phyloP scores from a whole-genome alignment of 2,888 invertebrate genomes.

The Eristalinus sepulchralis region DNA sequence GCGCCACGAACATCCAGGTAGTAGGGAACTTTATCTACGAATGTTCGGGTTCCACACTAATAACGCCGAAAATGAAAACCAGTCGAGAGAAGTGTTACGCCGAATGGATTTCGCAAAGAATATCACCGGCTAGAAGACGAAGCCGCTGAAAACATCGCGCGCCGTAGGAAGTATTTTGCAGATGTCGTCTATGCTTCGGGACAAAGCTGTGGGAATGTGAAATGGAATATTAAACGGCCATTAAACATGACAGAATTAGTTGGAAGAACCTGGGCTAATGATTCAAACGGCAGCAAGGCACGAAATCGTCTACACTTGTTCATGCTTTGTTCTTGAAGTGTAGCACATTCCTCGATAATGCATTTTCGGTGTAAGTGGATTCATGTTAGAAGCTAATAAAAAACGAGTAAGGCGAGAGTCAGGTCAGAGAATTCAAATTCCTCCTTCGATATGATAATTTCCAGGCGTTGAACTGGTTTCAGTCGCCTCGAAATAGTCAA shows the following conservation, averaged over 20 bases:
- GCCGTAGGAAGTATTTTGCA: neutral
- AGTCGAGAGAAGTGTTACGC: neutral
- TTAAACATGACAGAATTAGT: neutral
- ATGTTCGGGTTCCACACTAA: neutral
- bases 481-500: neutral
- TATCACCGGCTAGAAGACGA: neutral
- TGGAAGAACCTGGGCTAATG: neutral
- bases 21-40: neutral
- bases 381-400: neutral
- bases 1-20: neutral
- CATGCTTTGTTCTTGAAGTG: neutral
- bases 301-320: neutral
- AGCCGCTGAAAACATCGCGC: too few relatives aligned
- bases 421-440: too few relatives aligned
- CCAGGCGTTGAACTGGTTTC: neutral
- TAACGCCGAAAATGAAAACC: neutral
- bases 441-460: neutral
- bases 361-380: neutral
- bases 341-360: neutral
- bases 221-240: neutral
- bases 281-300: neutral
- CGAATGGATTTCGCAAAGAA: neutral
- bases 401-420: neutral
- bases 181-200: neutral
- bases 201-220: neutral